Evolutionary conservation across 1,140 invertebrate genomes (phyloP).

Genomic region (Lasioglossum baleicum): DNA sequence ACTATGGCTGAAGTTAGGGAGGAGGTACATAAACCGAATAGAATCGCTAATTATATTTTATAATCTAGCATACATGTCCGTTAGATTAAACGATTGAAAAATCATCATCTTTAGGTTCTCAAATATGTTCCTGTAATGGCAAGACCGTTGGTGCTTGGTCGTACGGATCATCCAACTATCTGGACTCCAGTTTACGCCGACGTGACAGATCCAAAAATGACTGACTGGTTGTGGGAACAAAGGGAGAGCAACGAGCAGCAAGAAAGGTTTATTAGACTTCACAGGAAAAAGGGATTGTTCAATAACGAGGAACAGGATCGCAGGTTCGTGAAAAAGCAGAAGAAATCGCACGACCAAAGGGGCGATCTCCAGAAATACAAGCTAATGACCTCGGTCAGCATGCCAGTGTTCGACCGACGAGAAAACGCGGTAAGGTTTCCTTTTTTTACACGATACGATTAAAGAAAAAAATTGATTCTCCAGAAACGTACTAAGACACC

Average conservation of each 20-base stretch:
- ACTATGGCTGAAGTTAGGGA: conserved; percentile 96
- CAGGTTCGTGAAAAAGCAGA: conserved; percentile 78
- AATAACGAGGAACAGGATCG: conserved; percentile 81
- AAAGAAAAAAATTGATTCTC: too few species aligned
- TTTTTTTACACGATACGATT: too few species aligned
- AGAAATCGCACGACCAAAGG: conserved; percentile 80
- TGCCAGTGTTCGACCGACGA: conserved; percentile 93
- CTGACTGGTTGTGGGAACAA: conserved; percentile 93
- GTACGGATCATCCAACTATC: conserved; percentile 87
- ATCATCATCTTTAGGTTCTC: conserved; percentile 82
- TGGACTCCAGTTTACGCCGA: conserved; percentile 96
- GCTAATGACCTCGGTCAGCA: conserved; percentile 94
- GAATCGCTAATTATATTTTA: too few species aligned
- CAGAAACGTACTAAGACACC: too few species aligned
- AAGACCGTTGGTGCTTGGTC: conserved; percentile 89
- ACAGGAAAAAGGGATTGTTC: conserved; percentile 80
- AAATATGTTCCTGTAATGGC: conserved; percentile 96
- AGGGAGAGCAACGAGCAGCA: conserved; percentile 89
- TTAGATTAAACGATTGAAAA: too few species aligned
- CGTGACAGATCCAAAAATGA: conserved; percentile 92
- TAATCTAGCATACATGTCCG: too few species aligned
- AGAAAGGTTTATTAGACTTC: conserved; percentile 84
- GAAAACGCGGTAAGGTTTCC: conserved; percentile 85
- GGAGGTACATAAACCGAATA: too few species aligned
- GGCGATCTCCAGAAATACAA: conserved; percentile 83